Evolutionary conservation across 1,140 invertebrate species (phyloP).

Genomic region (Anoplolepis gracilipes): DNA sequence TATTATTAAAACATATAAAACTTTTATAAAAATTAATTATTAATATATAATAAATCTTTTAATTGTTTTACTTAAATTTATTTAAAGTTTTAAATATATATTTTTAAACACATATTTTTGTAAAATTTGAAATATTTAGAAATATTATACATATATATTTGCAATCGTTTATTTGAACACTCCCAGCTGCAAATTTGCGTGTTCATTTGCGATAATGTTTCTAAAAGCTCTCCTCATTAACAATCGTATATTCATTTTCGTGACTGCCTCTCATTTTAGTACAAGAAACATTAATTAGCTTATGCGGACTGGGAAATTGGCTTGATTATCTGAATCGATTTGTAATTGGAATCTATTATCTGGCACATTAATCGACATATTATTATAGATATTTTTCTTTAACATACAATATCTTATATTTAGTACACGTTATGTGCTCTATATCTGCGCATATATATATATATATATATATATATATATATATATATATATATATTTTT

Average conservation of each 20-base stretch:
- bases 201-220: slow-evolving; percentile 48
- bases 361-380: slow-evolving; percentile 13
- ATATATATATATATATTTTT: too few species aligned
- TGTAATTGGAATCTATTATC: slow-evolving; percentile 22
- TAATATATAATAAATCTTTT: background rate
- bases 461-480: too few species aligned
- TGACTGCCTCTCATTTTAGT: slow-evolving; percentile 54
- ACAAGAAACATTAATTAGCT: slow-evolving; percentile 52
- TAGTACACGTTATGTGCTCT: background rate
- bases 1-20: background rate
- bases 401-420: slow-evolving; percentile 5
- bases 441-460: background rate
- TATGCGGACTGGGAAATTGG: slow-evolving; percentile 37
- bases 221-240: slow-evolving; percentile 40
- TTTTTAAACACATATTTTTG: background rate
- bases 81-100: background rate
- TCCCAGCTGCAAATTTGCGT: slow-evolving; percentile 55
- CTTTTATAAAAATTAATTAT: slow-evolving; percentile 3
- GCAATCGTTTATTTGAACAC: background rate
- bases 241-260: slow-evolving; percentile 64
- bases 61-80: background rate
- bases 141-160: background rate
- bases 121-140: background rate
- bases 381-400: slow-evolving; percentile 5
- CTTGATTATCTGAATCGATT: slow-evolving; percentile 63